Conservation (phyloP, 2,888 invertebrate species). For the Metacarcinus magister region DNA sequence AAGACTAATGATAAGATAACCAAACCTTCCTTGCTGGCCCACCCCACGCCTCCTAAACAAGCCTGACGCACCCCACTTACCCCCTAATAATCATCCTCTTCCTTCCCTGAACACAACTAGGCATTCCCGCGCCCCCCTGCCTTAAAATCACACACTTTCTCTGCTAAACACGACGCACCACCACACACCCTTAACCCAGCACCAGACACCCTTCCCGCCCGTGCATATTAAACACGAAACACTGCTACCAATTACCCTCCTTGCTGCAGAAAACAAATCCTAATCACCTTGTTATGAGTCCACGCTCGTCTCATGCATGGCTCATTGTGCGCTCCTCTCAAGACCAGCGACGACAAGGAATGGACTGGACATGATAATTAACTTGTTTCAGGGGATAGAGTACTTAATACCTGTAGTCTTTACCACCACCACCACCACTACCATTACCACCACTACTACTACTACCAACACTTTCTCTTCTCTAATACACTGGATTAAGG, state of each 20-base stretch:
- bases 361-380: background rate
- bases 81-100: background rate
- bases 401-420: background rate
- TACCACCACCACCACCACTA: background rate
- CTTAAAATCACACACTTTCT: background rate
- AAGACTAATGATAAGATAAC: too few relatives aligned
- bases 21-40: background rate
- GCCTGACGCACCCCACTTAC: background rate
- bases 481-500: too few relatives aligned
- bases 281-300: background rate
- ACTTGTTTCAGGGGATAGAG: background rate
- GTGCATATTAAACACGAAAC: background rate
- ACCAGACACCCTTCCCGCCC: background rate
- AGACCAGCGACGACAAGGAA: background rate
- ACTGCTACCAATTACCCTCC: background rate
- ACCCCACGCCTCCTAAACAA: background rate
- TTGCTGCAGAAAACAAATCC: background rate
- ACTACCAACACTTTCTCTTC: too few relatives aligned
- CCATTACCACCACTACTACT: background rate
- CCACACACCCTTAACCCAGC: background rate
- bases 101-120: background rate
- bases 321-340: slow-evolving; percentile 8
- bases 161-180: background rate
- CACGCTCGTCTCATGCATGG: background rate
- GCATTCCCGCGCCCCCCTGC: background rate